Evolutionary conservation across 2,888 invertebrate species (phyloP), one percentile per base, ranked within the genome.

Genomic region (Cerastis rubricosa): DNA sequence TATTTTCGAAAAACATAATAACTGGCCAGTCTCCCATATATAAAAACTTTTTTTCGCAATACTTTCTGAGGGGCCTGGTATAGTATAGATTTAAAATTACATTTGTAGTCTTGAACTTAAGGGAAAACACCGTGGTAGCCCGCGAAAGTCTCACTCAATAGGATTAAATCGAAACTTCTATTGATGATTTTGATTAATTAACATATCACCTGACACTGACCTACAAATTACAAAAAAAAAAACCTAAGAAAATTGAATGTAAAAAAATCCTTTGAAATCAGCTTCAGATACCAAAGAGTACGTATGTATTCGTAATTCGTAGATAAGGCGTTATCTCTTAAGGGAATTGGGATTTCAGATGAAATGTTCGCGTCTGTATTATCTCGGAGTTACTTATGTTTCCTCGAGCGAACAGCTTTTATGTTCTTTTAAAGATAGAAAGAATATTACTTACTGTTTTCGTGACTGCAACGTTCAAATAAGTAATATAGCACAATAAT

Each of bases 261-360:
- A 1, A 11, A n/a, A 63, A 67, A 63, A 6, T 7, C n/a, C 35
- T 22, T 68, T 54, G n/a, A 63, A 71, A 61, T 79, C 74, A 35
- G 29, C 47, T 78, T 43, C 11, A 57, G 47, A 63, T 54, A 81
- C 63, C 43, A 74, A 51, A 68, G 40, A 45, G 61, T 69, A 51
- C 35, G 63, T 67, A 63, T 71, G 49, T 82, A 29, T 76, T 71
- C 63, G 67, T 82, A 54, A 76, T 82, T 61, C 57, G 8, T 19
- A 68, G 82, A 81, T 82, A 82, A 77, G 65, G 0, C n/a, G 25
- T 77, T 69, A 81, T 82, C 83, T 83, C 65, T 1, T 83, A 0
- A 40, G 81, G 68, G 81, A 83, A 83, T 81, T 77, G 77, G 47
- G 78, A 71, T 19, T 69, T 83, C 29, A 77, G 83, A 81, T 82